Evolutionary conservation across 2,113 vertebrate species (phyloP), one percentile per base, ranked within the genome.

Genomic region (Coreoperca whiteheadi): DNA sequence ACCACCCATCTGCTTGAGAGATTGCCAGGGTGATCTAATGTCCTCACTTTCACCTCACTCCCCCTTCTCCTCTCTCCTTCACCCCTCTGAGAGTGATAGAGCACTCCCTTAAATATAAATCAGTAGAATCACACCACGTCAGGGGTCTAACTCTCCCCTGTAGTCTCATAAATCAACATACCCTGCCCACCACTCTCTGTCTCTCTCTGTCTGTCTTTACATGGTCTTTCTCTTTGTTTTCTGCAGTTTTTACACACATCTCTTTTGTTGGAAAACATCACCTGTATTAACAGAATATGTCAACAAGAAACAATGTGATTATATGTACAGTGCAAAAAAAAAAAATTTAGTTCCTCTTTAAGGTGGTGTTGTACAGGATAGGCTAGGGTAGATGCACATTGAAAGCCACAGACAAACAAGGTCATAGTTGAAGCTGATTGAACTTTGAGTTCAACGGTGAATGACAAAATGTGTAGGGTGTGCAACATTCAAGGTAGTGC

Each of bases 71-170:
- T 69, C 79, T 82, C 77, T 73, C 83, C 83, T 68, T 92, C 85
- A 82, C 85, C 87, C 89, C 75, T 90, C 75, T 39, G 82, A 90
- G 92, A 89, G 88, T 81, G 76, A 93, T 83, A 79, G 84, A 91
- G 78, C 81, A 74, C 86, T 86, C 68, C 87, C 90, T 92, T 89
- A 89, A 91, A 94, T 91, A 94, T 95, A 94, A 94, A 95, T 95
- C 92, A 88, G 90, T 77, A 37, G 90, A 91, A 91, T 91, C 88
- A 8, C 87, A 86, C 78, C 74, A 81, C 73, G 74, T 91, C 91
- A 91, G 78, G 88, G 89, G 87, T 90, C 86, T 69, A 87, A 90
- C 87, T 87, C 86, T 85, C 73, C 86, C 92, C 88, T 86, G 85
- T 90, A 89, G 84, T 83, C 77, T 87, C 87, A 92, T 94, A 84